Base-by-base conservation (phyloP, 2,113 vertebrate genomes). In the Cisticola juncidis region DNA sequence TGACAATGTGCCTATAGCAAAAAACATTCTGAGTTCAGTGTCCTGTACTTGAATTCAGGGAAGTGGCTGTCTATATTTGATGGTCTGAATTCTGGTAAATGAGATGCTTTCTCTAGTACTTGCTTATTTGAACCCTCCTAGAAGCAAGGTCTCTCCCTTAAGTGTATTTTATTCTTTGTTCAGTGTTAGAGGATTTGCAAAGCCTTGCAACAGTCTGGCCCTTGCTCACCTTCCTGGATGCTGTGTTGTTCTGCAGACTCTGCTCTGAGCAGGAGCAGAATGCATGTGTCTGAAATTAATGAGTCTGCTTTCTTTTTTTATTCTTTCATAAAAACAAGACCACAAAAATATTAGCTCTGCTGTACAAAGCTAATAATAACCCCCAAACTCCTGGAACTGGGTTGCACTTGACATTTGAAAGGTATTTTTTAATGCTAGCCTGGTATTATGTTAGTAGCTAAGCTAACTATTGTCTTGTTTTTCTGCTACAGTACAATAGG, bases 401-500 rank as follows among this genome's bases (percentile, higher is more conserved):
- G 11, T 82, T 85, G 26, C 13, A 29, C 17, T 42, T 64, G 22
- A n/a, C 14, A 2, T 62, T 70, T 81, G 28, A 54, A 81, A 81
- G 28, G 50, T 68, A 2, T 7, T 9, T 64, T 56, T 90, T 84
- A 22, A 8, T 57, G 36, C 54, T 66, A 14, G 36, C 31, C 64
- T 72, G 28, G 20, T 45, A 9, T 72, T 42, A 29, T 8, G 25
- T 35, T 47, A 31, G 8, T 56, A 53, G 19, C 68, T 33, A 44
- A 45, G 26, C 50, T 86, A 81, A 96, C 56, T 23, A 5, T 81
- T 53, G 10, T 25, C 68, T 90, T 88, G 12, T 79, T 96, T 72
- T 92, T 57, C 84, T 94, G 51, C 64, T 94, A 40, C 62, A 99
- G 99, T 99, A 98, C 97, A 99, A 99, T 95, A 98, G 99, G 96